Conservation (phyloP, 2,797 vertebrate genomes). For the Oceanodroma leucorhoa region DNA sequence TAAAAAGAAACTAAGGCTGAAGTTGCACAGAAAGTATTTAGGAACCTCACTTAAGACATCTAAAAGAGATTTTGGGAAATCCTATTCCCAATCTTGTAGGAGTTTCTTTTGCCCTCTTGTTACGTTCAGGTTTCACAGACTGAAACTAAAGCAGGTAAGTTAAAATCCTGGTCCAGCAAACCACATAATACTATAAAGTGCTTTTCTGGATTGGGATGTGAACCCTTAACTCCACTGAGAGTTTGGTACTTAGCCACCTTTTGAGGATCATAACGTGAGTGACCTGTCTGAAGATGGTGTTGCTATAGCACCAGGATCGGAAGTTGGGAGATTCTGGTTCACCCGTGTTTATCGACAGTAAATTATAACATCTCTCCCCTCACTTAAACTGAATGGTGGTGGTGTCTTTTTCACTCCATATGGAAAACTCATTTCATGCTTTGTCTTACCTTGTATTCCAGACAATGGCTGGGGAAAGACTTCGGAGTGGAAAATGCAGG, state of each 20-base stretch:
- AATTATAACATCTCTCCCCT: neutral
- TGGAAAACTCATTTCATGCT: conserved; percentile 2
- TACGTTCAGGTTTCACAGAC: neutral
- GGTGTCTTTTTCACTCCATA: neutral
- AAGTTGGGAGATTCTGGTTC: neutral
- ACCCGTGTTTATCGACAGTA: neutral
- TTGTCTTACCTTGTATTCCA: conserved; percentile 7
- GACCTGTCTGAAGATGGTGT: neutral
- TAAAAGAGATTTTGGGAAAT: neutral
- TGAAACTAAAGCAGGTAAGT: neutral
- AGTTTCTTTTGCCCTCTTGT: neutral
- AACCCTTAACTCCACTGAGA: neutral
- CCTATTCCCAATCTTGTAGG: rapidly evolving
- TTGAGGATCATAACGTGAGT: neutral
- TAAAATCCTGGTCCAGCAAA: neutral
- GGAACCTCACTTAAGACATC: neutral
- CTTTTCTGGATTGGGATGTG: neutral
- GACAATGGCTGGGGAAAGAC: conserved; percentile 3
- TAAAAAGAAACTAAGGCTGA: neutral
- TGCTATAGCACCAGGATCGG: neutral
- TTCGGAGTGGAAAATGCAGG: conserved; percentile 44
- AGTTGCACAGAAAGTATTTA: neutral
- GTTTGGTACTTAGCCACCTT: neutral
- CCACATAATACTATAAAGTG: rapidly evolving
- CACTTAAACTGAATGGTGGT: neutral